A percentile compares a stretch with the other conserved stretches of the same genome.
Conservation (phyloP, 2,888 invertebrate genomes). For the Acleris emargana region DNA sequence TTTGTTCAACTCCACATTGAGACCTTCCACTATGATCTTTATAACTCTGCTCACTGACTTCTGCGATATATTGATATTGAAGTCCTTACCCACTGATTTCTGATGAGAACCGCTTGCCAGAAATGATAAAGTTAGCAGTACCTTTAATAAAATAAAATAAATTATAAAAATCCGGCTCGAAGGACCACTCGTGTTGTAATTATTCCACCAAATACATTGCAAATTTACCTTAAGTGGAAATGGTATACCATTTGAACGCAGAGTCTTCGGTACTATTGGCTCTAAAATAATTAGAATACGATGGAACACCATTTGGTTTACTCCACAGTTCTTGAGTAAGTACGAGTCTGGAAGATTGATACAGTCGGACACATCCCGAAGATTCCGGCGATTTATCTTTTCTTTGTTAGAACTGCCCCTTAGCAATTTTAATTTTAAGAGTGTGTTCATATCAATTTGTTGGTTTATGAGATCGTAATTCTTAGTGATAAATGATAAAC, state of each 20-base stretch:
- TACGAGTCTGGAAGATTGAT: conserved; percentile 57
- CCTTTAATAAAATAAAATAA: conserved; percentile 42
- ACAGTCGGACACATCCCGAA: conserved; percentile 55
- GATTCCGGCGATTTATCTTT: conserved; percentile 48
- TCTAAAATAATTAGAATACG: conserved; percentile 57
- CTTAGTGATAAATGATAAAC: neutral
- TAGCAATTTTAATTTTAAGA: conserved; percentile 57
- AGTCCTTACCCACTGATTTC: conserved; percentile 60
- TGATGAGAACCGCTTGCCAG: conserved; percentile 61
- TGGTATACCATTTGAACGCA: conserved; percentile 63
- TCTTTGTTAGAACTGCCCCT: conserved; percentile 56
- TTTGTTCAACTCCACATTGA: conserved; percentile 56
- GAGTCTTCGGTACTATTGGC: conserved; percentile 60
- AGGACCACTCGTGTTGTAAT: conserved; percentile 6
- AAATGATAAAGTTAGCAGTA: conserved; percentile 60
- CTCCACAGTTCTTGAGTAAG: conserved; percentile 55
- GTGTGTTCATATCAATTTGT: conserved; percentile 48
- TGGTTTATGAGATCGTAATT: neutral
- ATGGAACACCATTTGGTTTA: conserved; percentile 55
- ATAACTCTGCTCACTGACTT: conserved; percentile 64
- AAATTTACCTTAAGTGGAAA: conserved; percentile 59
- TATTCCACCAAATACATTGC: neutral
- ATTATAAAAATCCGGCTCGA: conserved; percentile 10
- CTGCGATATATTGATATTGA: conserved; percentile 60
- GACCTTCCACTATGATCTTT: conserved; percentile 59